Percentiles rank a stretch among this genome's conserved stretches.
These are phyloP conservation scores for Lepus europaeus DNA, from an alignment of 2,113 vertebrate species.

Conservation along the genomic window DNA sequence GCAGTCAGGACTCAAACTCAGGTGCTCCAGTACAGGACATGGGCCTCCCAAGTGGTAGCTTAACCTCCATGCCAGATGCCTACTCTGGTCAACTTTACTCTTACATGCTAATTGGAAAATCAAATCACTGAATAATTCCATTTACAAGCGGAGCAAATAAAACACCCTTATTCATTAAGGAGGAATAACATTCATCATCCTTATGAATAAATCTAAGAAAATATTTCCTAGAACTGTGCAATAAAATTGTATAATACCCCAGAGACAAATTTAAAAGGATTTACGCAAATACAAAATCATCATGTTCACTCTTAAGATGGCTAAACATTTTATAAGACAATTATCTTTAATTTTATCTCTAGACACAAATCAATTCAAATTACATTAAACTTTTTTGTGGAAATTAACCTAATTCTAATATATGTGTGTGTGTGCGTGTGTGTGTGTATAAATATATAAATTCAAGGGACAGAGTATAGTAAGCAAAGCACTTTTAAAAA, in stretches of 20 bases:
- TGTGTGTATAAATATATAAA: background rate
- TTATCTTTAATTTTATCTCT: background rate
- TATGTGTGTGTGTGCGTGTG: too few species aligned
- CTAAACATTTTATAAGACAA: background rate
- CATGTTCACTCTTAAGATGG: background rate
- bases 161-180: background rate
- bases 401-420: background rate
- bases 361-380: background rate
- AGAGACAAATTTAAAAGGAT: background rate
- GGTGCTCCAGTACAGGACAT: too few species aligned
- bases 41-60: too few species aligned
- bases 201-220: constrained; percentile 1
- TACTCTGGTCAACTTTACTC: background rate
- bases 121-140: background rate
- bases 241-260: background rate
- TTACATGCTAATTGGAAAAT: background rate
- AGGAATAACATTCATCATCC: too few species aligned
- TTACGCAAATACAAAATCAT: background rate
- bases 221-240: background rate
- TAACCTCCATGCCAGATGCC: too few species aligned
- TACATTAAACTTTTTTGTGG: background rate
- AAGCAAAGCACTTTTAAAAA: background rate
- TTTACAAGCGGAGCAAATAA: background rate
- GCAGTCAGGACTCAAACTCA: too few species aligned
- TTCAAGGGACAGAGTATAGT: background rate